Percentiles rank a stretch among this genome's conserved stretches.
Conservation (phyloP, 53 echinoderm and acorn worm genomes). For the Arbacia lixula region DNA sequence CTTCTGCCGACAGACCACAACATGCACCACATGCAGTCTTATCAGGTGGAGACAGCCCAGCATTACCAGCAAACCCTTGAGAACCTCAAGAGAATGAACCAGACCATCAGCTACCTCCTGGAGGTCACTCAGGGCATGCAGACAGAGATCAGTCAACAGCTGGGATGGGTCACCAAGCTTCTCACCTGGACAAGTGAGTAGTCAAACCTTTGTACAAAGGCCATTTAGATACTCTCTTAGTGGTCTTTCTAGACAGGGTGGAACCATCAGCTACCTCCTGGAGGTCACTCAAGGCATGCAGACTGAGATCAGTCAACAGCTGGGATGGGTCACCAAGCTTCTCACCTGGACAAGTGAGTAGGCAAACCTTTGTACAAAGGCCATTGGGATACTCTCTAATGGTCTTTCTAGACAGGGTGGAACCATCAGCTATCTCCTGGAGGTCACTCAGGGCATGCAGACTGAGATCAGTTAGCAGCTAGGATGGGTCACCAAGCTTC, state of each 20-base stretch:
- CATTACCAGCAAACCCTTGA: conserved; percentile 85
- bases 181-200: conserved; percentile 78
- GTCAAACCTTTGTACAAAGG: background rate
- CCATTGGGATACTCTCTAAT: conserved; percentile 20
- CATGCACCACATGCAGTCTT: conserved; percentile 54
- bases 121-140: conserved; percentile 84
- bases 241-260: conserved; percentile 66
- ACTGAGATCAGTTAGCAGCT: conserved; percentile 71
- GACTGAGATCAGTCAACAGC: conserved; percentile 67
- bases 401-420: conserved; percentile 66
- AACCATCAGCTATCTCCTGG: conserved; percentile 46
- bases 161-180: conserved; percentile 85
- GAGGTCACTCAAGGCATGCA: conserved; percentile 64
- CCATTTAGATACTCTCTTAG: conserved; percentile 26
- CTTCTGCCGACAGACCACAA: conserved; percentile 72
- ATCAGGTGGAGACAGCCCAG: conserved; percentile 73
- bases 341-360: conserved; percentile 70
- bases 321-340: conserved; percentile 75
- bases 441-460: conserved; percentile 59
- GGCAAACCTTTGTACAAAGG: background rate
- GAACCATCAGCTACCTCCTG: conserved; percentile 45
- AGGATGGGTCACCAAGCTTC: conserved; percentile 72
- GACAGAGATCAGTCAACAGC: conserved; percentile 74
- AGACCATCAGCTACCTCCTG: conserved; percentile 80
- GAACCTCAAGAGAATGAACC: conserved; percentile 93